A percentile compares a stretch with the other conserved stretches of the same genome.
Evolutionary conservation across 2,113 vertebrate species (phyloP).

Genomic region (Rynchops niger): DNA sequence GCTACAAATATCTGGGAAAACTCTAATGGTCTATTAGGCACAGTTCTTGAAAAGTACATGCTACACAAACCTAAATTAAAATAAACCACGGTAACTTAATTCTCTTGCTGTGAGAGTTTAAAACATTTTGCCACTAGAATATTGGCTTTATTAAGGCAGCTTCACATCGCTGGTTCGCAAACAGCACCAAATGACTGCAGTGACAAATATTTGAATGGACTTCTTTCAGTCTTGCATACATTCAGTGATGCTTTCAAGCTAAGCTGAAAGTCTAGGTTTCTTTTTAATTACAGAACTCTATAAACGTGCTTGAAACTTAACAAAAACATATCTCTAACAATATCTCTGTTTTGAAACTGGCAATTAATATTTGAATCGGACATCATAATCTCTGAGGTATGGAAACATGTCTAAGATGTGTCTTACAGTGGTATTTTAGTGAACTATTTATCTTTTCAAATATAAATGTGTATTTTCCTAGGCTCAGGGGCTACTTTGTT

Average conservation of each 20-base stretch:
- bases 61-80: conserved; percentile 47
- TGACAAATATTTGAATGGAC: not conserved
- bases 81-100: conserved; percentile 51
- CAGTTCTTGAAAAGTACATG: conserved; percentile 47
- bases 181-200: not conserved
- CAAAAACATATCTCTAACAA: not conserved
- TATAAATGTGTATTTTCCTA: not conserved
- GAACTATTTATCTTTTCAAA: not conserved
- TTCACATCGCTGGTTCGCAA: not conserved
- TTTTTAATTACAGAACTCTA: not conserved
- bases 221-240: not conserved
- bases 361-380: not conserved
- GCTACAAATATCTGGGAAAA: conserved; percentile 50
- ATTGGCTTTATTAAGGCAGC: not conserved
- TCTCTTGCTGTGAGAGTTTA: conserved; percentile 18
- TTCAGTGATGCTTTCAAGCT: not conserved
- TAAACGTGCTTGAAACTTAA: not conserved
- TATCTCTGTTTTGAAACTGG: not conserved
- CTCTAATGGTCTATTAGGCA: conserved; percentile 56
- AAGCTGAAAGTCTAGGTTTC: not conserved
- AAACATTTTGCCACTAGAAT: conserved; percentile 38
- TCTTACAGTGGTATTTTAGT: not conserved
- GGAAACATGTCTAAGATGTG: not conserved
- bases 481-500: not conserved
- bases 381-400: not conserved